Percentiles rank a stretch among this genome's conserved stretches.
Evolutionary conservation across 2,797 vertebrate genomes (phyloP).

Genomic region (Pterois miles): DNA sequence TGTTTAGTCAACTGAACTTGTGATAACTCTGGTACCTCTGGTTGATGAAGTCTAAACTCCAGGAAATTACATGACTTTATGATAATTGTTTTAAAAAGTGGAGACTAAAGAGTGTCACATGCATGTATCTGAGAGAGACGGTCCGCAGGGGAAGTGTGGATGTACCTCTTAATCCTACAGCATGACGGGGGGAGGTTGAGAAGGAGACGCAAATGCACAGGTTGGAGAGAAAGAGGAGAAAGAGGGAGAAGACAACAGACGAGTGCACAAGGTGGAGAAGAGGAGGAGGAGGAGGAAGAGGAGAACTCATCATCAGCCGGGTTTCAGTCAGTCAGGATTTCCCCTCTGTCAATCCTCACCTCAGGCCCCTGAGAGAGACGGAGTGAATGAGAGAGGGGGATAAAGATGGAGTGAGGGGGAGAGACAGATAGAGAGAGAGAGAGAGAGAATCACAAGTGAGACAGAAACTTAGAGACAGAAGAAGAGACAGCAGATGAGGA

Average conservation of each 20-base stretch:
- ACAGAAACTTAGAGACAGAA: neutral
- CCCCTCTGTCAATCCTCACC: slow-evolving; percentile 48
- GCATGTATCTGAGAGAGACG: neutral
- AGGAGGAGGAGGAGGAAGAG: neutral
- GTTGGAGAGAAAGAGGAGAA: neutral
- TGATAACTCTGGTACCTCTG: neutral
- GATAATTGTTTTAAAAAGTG: neutral
- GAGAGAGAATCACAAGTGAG: neutral
- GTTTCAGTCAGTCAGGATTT: slow-evolving; percentile 55
- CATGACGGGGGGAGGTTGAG: neutral
- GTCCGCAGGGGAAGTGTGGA: neutral
- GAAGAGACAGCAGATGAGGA: neutral
- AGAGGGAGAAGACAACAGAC: neutral
- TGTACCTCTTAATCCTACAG: slow-evolving; percentile 24
- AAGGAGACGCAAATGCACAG: neutral
- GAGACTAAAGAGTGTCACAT: neutral
- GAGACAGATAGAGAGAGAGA: neutral
- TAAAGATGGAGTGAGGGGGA: slow-evolving; percentile 18
- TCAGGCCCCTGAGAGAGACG: slow-evolving; percentile 36
- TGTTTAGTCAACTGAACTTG: neutral
- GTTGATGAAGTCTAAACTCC: neutral
- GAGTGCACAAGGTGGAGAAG: neutral
- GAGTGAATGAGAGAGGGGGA: slow-evolving; percentile 41
- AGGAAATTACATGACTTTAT: too few relatives aligned
- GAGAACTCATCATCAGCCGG: slow-evolving; percentile 6